Evolutionary conservation across 1,140 invertebrate genomes (phyloP), one percentile per base, ranked within the genome.

Genomic region (Meloidogyne floridensis): DNA sequence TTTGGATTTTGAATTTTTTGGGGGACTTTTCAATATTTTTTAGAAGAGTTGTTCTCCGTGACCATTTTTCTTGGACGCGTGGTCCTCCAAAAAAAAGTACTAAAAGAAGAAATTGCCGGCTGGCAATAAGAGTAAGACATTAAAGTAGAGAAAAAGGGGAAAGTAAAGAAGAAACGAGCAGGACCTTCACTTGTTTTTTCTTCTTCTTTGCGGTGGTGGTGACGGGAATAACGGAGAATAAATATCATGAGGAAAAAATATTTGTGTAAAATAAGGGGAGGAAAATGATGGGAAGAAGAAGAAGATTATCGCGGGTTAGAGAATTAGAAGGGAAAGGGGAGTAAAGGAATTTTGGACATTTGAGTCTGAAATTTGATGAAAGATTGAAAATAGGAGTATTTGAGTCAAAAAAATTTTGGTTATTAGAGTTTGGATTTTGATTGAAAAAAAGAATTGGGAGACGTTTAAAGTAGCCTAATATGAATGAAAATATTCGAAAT

Each of bases 21-120:
- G 59, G 13, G 59, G 73, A 53, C 32, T 65, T 65, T 18, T n/a
- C 2, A n/a, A n/a, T 47, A 47, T n/a, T 65, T 65, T 65, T 65
- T 15, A n/a, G 59, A 13, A 15, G 73, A 53, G 3, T 75, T 75
- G n/a, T 47, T 75, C 32, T 32, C 53, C 43, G 73, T 75, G 18
- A 73, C 47, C 32, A n/a, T 53, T 18, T 75, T 75, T 75, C 53
- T 54, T 75, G 15, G 20, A 47, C 47, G 73, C n/a, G 53, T 42
- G 72, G 47, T 43, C 32, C 32, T 42, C 13, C 11, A n/a, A n/a
- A 74, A 53, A 74, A 74, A 7, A 43, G 43, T 43, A 32, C n/a
- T 32, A 65, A 42, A 54, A 32, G 32, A 32, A 32, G 47, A 77
- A 69, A 59, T 42, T 32, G 20, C 56, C 65, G 42, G 9, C 32